Base-by-base conservation (phyloP, 2,797 vertebrate species). In the Danio choprae region DNA sequence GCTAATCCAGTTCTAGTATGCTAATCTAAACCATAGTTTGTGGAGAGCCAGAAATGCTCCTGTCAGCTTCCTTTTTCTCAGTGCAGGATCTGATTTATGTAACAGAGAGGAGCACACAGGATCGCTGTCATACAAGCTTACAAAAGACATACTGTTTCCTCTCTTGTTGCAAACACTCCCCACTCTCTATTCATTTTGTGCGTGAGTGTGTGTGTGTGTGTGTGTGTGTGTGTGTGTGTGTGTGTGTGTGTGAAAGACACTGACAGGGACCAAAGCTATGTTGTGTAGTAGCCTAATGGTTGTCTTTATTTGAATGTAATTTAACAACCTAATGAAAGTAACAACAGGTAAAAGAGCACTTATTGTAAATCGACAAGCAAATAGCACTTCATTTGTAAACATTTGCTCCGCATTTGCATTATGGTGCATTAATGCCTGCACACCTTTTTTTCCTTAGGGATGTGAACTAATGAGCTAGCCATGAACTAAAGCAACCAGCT, bases 81-180 rank as follows among this genome's bases (percentile, higher is more conserved):
- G 63, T 44, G 77, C 74, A 80, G 69, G 72, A 81, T 44, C 46
- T 85, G 83, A 88, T 85, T 84, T 83, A 85, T 87, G 74, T 71
- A 83, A 60, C 56, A 62, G 48, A 79, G 18, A 56, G 74, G 69
- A 75, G 77, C 68, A 65, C 71, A 67, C 44, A 60, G 74, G 53
- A 48, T 18, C 36, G 56, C 77, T 62, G 62, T 83, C 80, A 83
- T 55, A 80, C 79, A 59, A 64, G 81, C 82, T 82, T 67, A 84
- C 84, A 87, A 85, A 87, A 86, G 82, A 82, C 85, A 78, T 70
- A 83, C 81, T 89, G 84, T 89, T 86, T 79, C 77, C 75, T 84
- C 60, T 83, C 80, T 83, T 74, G 59, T 70, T 74, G 36, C 75
- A 58, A 75, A 84, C 83, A 74, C 60, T 75, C 60, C 41, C 67